Base-by-base conservation (phyloP, 2,888 invertebrate species). In the Mesoligia furuncula region DNA sequence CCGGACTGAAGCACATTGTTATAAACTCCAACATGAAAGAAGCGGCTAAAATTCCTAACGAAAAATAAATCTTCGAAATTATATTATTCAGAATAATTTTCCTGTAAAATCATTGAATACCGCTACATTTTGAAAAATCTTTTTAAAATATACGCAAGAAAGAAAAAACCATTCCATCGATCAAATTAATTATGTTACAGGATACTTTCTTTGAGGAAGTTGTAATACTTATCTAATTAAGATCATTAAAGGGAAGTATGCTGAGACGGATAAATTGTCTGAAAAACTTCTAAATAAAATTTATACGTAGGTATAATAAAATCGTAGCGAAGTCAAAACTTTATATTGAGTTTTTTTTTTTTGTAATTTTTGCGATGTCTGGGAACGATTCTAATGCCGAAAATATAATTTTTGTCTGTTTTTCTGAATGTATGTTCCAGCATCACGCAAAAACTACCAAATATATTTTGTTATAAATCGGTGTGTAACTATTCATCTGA, bases 141-240 rank as follows among this genome's bases (percentile, higher is more conserved):
- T 82, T 81, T 61, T 64, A 57, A 76, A 82, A 77, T 72, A 77
- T 72, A 69, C 54, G 45, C n/a, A 69, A 73, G 68, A 66, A 79
- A 67, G 39, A 59, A 78, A 77, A 82, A 72, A 88, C 80, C 70
- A 82, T 79, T 75, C 81, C 86, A 89, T 89, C 83, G 74, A 89
- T 89, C 89, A 87, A 88, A 83, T 87, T 89, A 89, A 88, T 88
- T 89, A 86, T 73, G 85, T 86, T 86, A 85, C 68, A 76, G 42
- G 86, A 87, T 85, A 88, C 79, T 89, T 89, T 83, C 68, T 84
- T 77, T 62, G n/a, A 62, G 81, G 72, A 85, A 84, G 80, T 85
- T 88, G 59, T 79, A 84, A 80, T 86, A 57, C 54, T 57, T 57
- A 84, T 77, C 77, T 85, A 79, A 86, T 80, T 86, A 85, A 77